Evolutionary conservation across 2,113 vertebrate genomes (phyloP), one percentile per base, ranked within the genome.

Genomic region (Xiphorhynchus elegans): DNA sequence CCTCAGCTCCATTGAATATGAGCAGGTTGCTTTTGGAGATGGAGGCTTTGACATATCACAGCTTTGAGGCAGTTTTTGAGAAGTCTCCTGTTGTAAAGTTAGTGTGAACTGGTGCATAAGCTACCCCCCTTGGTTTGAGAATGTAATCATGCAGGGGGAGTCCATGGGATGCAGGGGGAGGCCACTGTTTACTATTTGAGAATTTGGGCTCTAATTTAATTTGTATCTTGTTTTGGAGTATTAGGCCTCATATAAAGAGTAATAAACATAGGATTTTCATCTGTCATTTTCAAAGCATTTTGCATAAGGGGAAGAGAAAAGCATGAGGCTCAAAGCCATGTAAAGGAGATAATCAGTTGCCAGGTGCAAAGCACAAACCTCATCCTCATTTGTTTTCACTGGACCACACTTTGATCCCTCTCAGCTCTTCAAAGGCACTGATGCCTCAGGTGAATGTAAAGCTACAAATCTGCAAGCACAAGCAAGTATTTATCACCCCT

Each of bases 231-330:
- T 17, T 92, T 92, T 69, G 29, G 15, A 56, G 13, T 67, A 17
- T n/a, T 67, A 83, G 19, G 1, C 19, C 88, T 84, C 31, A 1
- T 70, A 37, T 63, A 84, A 50, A n/a, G 11, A 7, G 1, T 66
- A 66, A 62, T 56, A 88, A 85, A 23, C 2, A 19, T 1, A 59
- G 9, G 16, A 18, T 63, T 87, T 95, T 93, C 44, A 79, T 82
- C 15, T 84, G 37, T 56, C 64, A 13, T 72, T 86, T 73, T 88
- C 76, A 92, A 72, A 82, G 44, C 49, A 13, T 89, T 93, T 84
- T 78, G 31, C 18, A 47, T 53, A 91, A 53, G 12, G 8, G 12
- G 9, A 84, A 68, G 28, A 37, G 60, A 33, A 42, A 93, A 53
- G 29, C 33, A 10, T 35, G 62, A 72, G 10, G 28, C 55, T 87